Evolutionary conservation across 2,888 invertebrate genomes (phyloP), one percentile per base, ranked within the genome.

Genomic region (Xanthorhoe spadicearia): DNA sequence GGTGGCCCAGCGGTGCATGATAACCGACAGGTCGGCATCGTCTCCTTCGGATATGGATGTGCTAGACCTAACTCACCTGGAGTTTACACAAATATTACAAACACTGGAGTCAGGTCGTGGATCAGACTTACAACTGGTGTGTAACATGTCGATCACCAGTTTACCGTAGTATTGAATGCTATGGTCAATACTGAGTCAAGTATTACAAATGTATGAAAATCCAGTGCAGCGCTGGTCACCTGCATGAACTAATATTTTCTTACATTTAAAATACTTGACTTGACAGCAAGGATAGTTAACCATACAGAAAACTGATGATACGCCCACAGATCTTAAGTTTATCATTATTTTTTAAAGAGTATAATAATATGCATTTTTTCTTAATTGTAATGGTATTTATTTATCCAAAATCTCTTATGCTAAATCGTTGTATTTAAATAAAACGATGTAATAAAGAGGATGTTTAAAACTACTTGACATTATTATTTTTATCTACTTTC

Each of bases 21-120:
- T 4, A 71, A 69, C 9, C 61, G 67, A 0, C 80, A 82, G 66
- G 18, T 79, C 0, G 85, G 82, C 1, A 71, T 85, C 2, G 83
- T 83, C 0, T 85, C 86, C 0, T 80, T 76, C 46, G 85, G 85
- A 0, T 46, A 66, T 0, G 85, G 85, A 6, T 86, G 86, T 61
- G 86, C 82, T 0, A 75, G 77, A 18, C 74, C 80, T 0, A 71
- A 76, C 5, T 67, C 67, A 13, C 83, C 85, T 0, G 85, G 85
- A 9, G 80, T 83, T 0, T 85, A 85, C 55, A 76, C 80, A 7
- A 80, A 77, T n/a, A 59, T 85, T 3, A 72, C 82, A 4, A 71
- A 68, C 18, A 3, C 9, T 0, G 13, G 0, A 9, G 69, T 76
- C 7, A 72, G 72, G 10, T 51, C 10, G 13, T 77, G 63, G 59